phyloP scores from a whole-genome alignment of 2,797 vertebrate genomes.

The Distichodus sexfasciatus region DNA sequence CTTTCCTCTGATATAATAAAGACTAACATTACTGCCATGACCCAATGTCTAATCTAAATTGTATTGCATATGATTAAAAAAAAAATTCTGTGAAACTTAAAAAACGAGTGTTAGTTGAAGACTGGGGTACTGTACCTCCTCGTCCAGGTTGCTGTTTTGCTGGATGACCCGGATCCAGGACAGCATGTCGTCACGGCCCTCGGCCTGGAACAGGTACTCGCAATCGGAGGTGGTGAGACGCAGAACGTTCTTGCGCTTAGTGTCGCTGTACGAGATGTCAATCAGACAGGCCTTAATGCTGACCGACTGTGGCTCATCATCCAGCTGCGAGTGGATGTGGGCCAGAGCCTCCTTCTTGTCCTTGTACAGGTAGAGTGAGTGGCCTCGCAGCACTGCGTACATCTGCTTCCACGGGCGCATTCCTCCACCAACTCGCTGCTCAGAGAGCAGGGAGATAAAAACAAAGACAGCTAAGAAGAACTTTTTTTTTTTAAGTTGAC shows the following conservation, averaged over 20 bases:
- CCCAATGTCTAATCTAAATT: too few species aligned
- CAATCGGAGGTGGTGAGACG: slow-evolving; percentile 92
- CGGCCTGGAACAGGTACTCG: slow-evolving; percentile 95
- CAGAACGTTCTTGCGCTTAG: slow-evolving; percentile 95
- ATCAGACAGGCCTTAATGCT: slow-evolving; percentile 94
- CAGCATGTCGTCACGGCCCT: slow-evolving; percentile 93
- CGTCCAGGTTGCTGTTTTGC: slow-evolving; percentile 90
- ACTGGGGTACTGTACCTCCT: slow-evolving; percentile 82
- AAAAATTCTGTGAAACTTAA: too few species aligned
- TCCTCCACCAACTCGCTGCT: slow-evolving; percentile 87
- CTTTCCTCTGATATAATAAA: too few species aligned
- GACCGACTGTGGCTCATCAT: slow-evolving; percentile 89
- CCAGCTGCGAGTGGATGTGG: slow-evolving; percentile 70
- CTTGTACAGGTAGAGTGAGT: slow-evolving; percentile 88
- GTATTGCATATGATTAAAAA: too few species aligned
- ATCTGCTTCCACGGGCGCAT: slow-evolving; percentile 94
- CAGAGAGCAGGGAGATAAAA: neutral
- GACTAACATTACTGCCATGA: too few species aligned
- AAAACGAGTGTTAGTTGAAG: too few species aligned
- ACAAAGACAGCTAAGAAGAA: neutral
- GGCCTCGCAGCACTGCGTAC: slow-evolving; percentile 88
- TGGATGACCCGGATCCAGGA: slow-evolving; percentile 93
- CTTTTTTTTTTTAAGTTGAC: too few species aligned
- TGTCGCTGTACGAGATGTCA: slow-evolving; percentile 98
- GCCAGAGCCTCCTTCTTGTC: slow-evolving; percentile 86